Evolutionary conservation across 2,888 invertebrate genomes (phyloP), one percentile per base, ranked within the genome.

Genomic region (Spisula solida): DNA sequence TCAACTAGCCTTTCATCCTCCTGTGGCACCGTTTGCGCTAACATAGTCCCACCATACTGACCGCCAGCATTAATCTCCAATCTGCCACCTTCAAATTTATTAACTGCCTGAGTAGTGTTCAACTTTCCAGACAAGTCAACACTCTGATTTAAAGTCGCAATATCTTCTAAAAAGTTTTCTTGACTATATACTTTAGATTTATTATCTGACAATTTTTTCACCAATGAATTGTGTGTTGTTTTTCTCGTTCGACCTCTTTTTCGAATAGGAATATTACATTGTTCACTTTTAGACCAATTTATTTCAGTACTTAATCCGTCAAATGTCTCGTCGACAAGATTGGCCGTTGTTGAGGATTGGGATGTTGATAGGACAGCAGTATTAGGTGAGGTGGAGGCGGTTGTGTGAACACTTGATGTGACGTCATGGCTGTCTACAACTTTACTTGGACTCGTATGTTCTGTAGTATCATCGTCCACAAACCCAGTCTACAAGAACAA

Each of bases 211-310:
- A 34, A 14, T 34, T 75, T 31, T 16, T 75, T 25, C 14, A 75
- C 31, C 4, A 20, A 12, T 78, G 25, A 82, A 34, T 78, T 12
- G 48, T 29, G 41, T 8, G 56, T 47, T 14, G 82, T 70, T 56
- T 92, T 91, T 31, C 92, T 86, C 1, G 81, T 88, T 70, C 92
- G 60, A 12, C 90, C 92, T 29, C 92, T 83, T 83, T 92, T 92
- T 56, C 92, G 75, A 31, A 92, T 92, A 29, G 92, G 92, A 14
- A 92, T 92, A 83, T 92, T 92, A 81, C 92, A 88, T 66, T 92
- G 88, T 41, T 92, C 92, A 47, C 66, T 85, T 66, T 86, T 89
- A 29, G 86, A 47, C 92, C 92, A 92, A 70, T 92, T 90, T 34
- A 90, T 86, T 18, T 86, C 88, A 12, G 66, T 34, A 29, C 79